phyloP scores from a whole-genome alignment of 2,888 invertebrate species.

The Catocala nupta region DNA sequence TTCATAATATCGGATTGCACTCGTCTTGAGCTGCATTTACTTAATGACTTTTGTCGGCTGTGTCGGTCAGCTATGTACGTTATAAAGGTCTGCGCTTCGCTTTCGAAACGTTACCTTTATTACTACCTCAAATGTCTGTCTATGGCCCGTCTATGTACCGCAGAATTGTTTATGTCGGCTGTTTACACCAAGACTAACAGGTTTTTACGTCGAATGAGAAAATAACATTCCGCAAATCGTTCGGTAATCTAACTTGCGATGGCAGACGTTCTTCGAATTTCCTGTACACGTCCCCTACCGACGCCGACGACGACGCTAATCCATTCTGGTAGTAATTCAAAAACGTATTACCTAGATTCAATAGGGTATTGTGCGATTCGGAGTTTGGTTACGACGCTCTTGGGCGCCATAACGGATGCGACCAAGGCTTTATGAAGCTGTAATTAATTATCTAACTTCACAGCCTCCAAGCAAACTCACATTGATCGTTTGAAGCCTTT shows the following conservation, averaged over 20 bases:
- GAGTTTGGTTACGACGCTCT: constrained; percentile 66
- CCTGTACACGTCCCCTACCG: constrained; percentile 35
- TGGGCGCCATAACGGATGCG: constrained; percentile 69
- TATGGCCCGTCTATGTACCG: not conserved
- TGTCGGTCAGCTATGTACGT: not conserved
- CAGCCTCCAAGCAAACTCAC: constrained; percentile 56
- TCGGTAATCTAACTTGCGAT: constrained; percentile 42
- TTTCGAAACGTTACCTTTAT: constrained; percentile 1
- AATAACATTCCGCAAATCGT: constrained; percentile 30
- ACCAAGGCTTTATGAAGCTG: constrained; percentile 66
- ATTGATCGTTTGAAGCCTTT: constrained; percentile 65
- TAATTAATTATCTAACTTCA: constrained; percentile 80
- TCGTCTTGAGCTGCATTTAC: not conserved
- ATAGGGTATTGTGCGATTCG: constrained; percentile 64
- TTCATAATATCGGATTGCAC: not conserved
- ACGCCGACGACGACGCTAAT: constrained; percentile 41
- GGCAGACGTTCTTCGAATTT: constrained; percentile 45
- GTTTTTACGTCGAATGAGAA: constrained; percentile 16
- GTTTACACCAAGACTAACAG: not conserved
- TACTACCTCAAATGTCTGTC: not conserved
- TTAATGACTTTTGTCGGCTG: not conserved
- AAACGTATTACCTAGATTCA: constrained; percentile 71
- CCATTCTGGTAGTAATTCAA: constrained; percentile 65
- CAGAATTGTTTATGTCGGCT: not conserved
- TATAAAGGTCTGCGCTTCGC: not conserved